Percentiles rank a stretch among this genome's conserved stretches.
Evolutionary conservation across 2,797 vertebrate genomes (phyloP).

Genomic region (Helarctos malayanus): DNA sequence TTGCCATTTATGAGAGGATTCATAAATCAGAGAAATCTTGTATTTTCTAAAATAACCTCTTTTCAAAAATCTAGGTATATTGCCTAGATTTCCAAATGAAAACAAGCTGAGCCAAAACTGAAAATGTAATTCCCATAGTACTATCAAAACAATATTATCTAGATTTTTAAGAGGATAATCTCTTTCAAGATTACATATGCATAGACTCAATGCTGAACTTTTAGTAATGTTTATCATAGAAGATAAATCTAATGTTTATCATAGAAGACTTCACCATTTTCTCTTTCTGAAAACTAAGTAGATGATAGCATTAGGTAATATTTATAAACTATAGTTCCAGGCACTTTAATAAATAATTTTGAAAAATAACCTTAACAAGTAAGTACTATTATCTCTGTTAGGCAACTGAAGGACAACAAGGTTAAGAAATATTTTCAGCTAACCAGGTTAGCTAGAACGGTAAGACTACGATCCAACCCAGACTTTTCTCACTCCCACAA

Average conservation of each 20-base stretch:
- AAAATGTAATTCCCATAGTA: background rate
- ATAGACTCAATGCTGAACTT: background rate
- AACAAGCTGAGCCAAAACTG: background rate
- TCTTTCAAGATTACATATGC: background rate
- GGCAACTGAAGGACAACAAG: background rate
- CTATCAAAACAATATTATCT: background rate
- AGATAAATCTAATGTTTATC: background rate
- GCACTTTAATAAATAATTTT: background rate
- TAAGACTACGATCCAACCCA: background rate
- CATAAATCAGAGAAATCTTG: constrained; percentile 23
- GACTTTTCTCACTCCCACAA: background rate
- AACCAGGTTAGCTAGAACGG: background rate
- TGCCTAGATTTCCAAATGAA: constrained; percentile 9
- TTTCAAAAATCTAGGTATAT: background rate
- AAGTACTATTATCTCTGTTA: background rate
- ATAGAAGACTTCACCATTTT: background rate
- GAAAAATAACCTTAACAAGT: background rate
- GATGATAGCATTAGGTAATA: background rate
- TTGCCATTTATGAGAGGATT: background rate
- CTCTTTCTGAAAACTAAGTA: constrained; percentile 15
- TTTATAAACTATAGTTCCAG: background rate
- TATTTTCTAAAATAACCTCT: background rate
- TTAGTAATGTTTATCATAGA: background rate
- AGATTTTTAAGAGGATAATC: background rate
- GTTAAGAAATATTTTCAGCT: background rate